Percentiles rank a stretch among this genome's conserved stretches.
These are phyloP conservation scores for Malurus alboscapulatus DNA, from an alignment of 2,113 vertebrate genomes.

Conservation along the genomic window DNA sequence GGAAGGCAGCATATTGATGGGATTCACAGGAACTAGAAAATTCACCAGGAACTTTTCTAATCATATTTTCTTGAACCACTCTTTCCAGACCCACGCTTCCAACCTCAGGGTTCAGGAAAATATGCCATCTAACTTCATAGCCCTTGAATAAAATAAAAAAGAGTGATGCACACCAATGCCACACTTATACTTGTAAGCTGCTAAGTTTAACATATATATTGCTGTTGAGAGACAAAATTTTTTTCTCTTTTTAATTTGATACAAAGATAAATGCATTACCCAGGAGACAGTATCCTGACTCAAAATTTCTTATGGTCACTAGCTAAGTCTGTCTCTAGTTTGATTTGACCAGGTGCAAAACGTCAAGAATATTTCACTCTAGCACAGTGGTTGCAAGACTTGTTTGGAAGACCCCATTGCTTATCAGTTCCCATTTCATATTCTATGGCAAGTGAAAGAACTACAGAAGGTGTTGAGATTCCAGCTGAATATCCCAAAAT, in stretches of 20 bases:
- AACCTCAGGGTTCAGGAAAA: background rate
- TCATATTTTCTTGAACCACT: background rate
- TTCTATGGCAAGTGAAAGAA: background rate
- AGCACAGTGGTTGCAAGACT: background rate
- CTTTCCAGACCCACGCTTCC: background rate
- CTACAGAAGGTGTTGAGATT: background rate
- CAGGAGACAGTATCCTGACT: background rate
- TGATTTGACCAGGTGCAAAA: background rate
- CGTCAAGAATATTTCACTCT: background rate
- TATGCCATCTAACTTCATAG: background rate
- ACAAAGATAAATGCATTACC: background rate
- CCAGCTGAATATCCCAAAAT: background rate
- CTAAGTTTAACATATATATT: no score
- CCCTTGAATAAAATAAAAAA: background rate
- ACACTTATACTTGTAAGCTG: background rate
- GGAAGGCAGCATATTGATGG: background rate
- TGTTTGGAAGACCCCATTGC: background rate
- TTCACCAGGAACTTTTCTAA: background rate
- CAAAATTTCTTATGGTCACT: background rate
- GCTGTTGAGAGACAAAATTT: background rate
- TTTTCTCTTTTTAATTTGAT: background rate
- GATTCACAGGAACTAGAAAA: background rate
- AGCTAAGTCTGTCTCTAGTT: background rate
- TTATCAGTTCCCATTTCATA: background rate
- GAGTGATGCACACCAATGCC: background rate